These are phyloP conservation scores for Tauraco erythrolophus DNA, from an alignment of 2,113 vertebrate species.

Conservation along the genomic window DNA sequence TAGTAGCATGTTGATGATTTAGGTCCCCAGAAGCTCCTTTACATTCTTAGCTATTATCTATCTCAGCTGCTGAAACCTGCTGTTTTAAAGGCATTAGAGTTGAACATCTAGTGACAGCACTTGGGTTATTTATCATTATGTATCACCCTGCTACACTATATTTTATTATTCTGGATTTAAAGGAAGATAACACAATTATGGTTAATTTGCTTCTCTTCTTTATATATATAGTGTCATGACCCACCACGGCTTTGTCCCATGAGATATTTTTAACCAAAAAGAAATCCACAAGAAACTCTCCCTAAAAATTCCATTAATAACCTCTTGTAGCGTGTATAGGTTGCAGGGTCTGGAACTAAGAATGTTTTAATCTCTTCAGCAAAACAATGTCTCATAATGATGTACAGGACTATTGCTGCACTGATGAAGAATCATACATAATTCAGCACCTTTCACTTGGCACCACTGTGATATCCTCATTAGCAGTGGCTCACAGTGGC, in stretches of 20 bases:
- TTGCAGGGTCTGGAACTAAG: slow-evolving; percentile 92
- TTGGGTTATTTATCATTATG: slow-evolving; percentile 89
- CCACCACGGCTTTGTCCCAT: slow-evolving; percentile 86
- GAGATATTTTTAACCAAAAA: slow-evolving; percentile 88
- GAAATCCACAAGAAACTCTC: slow-evolving; percentile 88
- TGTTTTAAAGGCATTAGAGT: slow-evolving; percentile 80
- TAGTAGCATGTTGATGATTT: slow-evolving; percentile 75
- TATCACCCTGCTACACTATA: slow-evolving; percentile 75
- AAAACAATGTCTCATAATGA: slow-evolving; percentile 99
- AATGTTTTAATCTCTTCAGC: slow-evolving; percentile 98
- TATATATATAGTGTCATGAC: slow-evolving; percentile 86
- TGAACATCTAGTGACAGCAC: slow-evolving; percentile 78
- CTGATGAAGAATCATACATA: slow-evolving; percentile 99
- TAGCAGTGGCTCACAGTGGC: slow-evolving; percentile 98
- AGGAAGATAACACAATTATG: slow-evolving; percentile 90
- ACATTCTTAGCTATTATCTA: slow-evolving; percentile 76
- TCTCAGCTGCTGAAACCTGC: slow-evolving; percentile 81
- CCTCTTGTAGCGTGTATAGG: slow-evolving; percentile 88
- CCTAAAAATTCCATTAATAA: slow-evolving; percentile 94
- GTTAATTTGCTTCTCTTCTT: slow-evolving; percentile 91
- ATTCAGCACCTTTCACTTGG: slow-evolving; percentile 99
- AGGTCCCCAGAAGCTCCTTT: slow-evolving; percentile 73
- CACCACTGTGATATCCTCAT: slow-evolving; percentile 99
- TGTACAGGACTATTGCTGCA: slow-evolving; percentile 97
- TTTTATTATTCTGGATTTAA: slow-evolving; percentile 84